These are phyloP conservation scores for Buphagus erythrorhynchus DNA, from an alignment of 2,797 vertebrate genomes.

Conservation along the genomic window DNA sequence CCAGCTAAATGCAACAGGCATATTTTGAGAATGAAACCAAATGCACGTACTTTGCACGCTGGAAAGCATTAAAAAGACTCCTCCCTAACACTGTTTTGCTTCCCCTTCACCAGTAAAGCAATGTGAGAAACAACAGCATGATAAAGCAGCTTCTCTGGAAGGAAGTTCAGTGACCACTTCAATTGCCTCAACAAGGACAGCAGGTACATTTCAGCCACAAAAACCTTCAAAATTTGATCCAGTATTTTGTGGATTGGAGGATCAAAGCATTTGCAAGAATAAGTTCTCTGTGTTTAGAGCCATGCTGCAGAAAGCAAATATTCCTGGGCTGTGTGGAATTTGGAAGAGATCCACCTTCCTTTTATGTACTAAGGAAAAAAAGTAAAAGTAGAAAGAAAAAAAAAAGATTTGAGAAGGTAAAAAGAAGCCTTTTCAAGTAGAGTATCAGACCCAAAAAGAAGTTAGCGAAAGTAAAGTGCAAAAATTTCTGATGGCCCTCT, in stretches of 20 bases:
- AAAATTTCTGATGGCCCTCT: conserved; percentile 32
- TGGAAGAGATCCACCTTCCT: conserved; percentile 72
- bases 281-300: conserved; percentile 37
- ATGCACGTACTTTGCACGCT: not conserved
- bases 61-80: not conserved
- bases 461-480: not conserved
- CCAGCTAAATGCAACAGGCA: not conserved
- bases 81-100: not conserved
- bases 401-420: not conserved
- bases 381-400: not conserved
- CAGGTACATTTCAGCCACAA: not conserved
- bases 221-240: not conserved
- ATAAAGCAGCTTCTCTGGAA: not conserved
- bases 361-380: conserved; percentile 44
- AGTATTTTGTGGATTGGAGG: conserved; percentile 16
- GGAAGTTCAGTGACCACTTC: not conserved
- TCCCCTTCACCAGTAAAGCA: not conserved
- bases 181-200: not conserved
- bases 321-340: conserved; percentile 15
- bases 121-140: not conserved
- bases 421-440: conserved; percentile 37
- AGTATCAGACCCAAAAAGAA: conserved; percentile 19
- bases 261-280: conserved; percentile 51
- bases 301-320: conserved; percentile 65
- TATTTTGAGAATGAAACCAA: not conserved